Percentiles rank a stretch among this genome's conserved stretches.
phyloP scores from a whole-genome alignment of 2,888 invertebrate species.

The Conus canariensis region DNA sequence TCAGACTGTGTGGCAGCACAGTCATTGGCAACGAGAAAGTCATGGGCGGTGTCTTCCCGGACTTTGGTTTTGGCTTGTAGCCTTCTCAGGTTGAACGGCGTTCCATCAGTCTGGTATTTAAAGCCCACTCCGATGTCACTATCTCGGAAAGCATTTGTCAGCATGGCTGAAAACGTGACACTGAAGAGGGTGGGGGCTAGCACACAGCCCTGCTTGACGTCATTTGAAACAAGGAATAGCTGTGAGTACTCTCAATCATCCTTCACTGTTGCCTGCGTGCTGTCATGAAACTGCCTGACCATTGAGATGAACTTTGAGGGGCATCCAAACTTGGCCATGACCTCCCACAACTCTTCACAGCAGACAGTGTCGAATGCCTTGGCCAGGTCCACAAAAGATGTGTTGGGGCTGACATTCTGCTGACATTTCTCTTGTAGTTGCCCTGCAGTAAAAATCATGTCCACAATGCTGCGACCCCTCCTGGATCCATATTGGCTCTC shows the following conservation, averaged over 20 bases:
- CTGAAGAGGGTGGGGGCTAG: slow-evolving; percentile 39
- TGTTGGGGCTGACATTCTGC: slow-evolving; percentile 34
- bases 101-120: slow-evolving; percentile 35
- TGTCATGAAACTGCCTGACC: slow-evolving; percentile 36
- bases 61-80: not conserved
- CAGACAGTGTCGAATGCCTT: slow-evolving; percentile 51
- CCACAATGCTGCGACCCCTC: not conserved
- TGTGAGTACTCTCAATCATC: slow-evolving; percentile 15
- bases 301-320: slow-evolving; percentile 31
- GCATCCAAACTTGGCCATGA: slow-evolving; percentile 27
- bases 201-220: slow-evolving; percentile 39
- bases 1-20: slow-evolving; percentile 13
- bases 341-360: slow-evolving; percentile 35
- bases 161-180: slow-evolving; percentile 38
- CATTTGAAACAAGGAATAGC: slow-evolving; percentile 24
- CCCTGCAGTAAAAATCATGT: slow-evolving; percentile 40
- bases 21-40: slow-evolving; percentile 30
- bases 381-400: slow-evolving; percentile 50
- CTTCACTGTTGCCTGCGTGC: not conserved
- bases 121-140: not conserved
- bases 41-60: not conserved
- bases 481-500: slow-evolving; percentile 41
- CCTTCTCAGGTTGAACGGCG: slow-evolving; percentile 16
- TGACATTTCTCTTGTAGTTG: slow-evolving; percentile 52
- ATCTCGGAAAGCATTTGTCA: slow-evolving; percentile 20